phyloP scores from a whole-genome alignment of 64 coral and sea anemone species.

The Montipora capricornis region DNA sequence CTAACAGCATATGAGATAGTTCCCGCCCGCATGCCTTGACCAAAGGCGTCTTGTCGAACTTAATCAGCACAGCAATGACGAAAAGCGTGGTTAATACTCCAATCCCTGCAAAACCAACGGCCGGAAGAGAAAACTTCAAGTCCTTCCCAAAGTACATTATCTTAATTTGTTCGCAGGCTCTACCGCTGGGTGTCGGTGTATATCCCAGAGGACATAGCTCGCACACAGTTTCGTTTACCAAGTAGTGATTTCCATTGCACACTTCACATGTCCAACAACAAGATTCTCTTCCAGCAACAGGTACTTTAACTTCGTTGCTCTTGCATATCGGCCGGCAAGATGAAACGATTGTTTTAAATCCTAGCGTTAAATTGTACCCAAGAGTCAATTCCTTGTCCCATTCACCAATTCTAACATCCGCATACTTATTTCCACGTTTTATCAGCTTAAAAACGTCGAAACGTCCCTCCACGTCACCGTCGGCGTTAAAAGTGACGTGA shows the following conservation, averaged over 20 bases:
- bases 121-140: constrained; percentile 53
- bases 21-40: constrained; percentile 94
- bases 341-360: constrained; percentile 51
- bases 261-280: constrained; percentile 88
- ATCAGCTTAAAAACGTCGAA: constrained; percentile 87
- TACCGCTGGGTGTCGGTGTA: constrained; percentile 65
- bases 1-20: constrained; percentile 80
- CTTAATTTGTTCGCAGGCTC: constrained; percentile 66
- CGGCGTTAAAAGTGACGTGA: constrained; percentile 70
- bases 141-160: constrained; percentile 81
- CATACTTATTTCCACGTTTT: constrained; percentile 59
- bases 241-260: constrained; percentile 83
- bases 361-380: not conserved
- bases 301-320: constrained; percentile 63
- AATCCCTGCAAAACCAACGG: constrained; percentile 59
- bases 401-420: constrained; percentile 75
- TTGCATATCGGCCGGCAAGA: constrained; percentile 73
- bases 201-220: constrained; percentile 77
- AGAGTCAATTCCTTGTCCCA: constrained; percentile 79
- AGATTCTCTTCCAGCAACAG: constrained; percentile 80
- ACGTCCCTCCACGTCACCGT: constrained; percentile 83
- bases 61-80: constrained; percentile 71
- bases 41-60: constrained; percentile 80
- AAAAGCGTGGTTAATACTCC: constrained; percentile 78
- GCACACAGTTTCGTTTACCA: constrained; percentile 78